Evolutionary conservation across 2,888 invertebrate species (phyloP), one percentile per base, ranked within the genome.

Genomic region (Gymnoscelis rufifasciata): DNA sequence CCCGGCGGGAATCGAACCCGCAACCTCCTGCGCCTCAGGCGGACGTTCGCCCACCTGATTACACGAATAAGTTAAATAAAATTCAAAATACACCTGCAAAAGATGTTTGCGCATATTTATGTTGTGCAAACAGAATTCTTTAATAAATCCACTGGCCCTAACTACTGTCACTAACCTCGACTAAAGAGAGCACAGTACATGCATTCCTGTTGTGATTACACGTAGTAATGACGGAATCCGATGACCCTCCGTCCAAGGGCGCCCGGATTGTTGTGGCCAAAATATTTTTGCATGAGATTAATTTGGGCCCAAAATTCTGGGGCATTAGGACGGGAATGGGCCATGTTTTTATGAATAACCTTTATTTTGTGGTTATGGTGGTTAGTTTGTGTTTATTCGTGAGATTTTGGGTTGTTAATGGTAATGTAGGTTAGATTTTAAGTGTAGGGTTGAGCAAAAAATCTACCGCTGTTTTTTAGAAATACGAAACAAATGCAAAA

Each of bases 201-300:
- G 45, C 38, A 50, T 50, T 50, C 50, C 50, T n/a, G 45, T 23
- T 27, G 38, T 50, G 50, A 50, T 50, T 50, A 50, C 45, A 39
- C 38, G 7, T 38, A 27, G 37, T 47, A 47, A 47, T 51, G 51
- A 42, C 47, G 35, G 41, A 51, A 47, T 51, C 51, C 53, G 45
- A n/a, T n/a, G n/a, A 43, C 50, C 38, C 49, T 43, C 48, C 52
- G 45, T 44, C 31, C 19, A 19, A 19, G 45, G 46, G 28, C 51
- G 53, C 48, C 42, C 27, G 36, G 42, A 55, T 50, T 52, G 54
- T 48, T 49, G 52, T 33, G 37, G 43, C 30, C 48, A 44, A 54
- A 51, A 57, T 54, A 57, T 49, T 55, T 54, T 52, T 52, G 44
- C 51, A 51, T 51, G 15, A 45, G 52, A 49, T 54, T 52, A 51